Percentiles rank a stretch among this genome's conserved stretches.
Conservation (phyloP, 2,113 vertebrate species). For the Xiphophorus maculatus region DNA sequence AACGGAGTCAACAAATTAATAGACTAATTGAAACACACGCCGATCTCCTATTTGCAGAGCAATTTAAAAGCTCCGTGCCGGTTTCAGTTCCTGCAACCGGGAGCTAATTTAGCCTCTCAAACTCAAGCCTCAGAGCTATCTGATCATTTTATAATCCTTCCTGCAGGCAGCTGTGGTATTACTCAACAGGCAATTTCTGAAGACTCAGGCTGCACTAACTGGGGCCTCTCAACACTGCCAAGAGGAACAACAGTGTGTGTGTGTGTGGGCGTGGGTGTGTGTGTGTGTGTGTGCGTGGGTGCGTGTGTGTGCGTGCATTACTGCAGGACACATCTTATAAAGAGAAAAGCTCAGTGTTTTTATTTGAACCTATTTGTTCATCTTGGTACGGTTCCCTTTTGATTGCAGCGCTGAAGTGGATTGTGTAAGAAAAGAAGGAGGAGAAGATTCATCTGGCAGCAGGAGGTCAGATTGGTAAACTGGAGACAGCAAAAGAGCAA, state of each 20-base stretch:
- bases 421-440: constrained; percentile 17
- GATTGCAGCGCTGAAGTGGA: constrained; percentile 20
- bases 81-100: constrained; percentile 37
- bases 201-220: constrained; percentile 48
- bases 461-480: constrained; percentile 3
- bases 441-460: constrained; percentile 8
- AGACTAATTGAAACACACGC: constrained; percentile 10
- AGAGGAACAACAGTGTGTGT: constrained; percentile 21
- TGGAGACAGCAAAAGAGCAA: not conserved
- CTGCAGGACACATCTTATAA: constrained; percentile 54
- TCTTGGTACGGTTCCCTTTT: constrained; percentile 34
- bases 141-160: constrained; percentile 61
- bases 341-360: constrained; percentile 6
- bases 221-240: constrained; percentile 51
- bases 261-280: too few relatives aligned
- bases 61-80: constrained; percentile 37
- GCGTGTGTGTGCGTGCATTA: not conserved
- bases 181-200: constrained; percentile 69
- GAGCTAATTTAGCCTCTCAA: constrained; percentile 50
- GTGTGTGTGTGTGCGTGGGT: not conserved
- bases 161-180: constrained; percentile 62
- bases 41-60: not conserved
- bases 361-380: constrained; percentile 34
- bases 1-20: constrained; percentile 18
- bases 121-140: constrained; percentile 40